phyloP scores from a whole-genome alignment of 1,140 invertebrate genomes.

The Thaumetopoea pityocampa region DNA sequence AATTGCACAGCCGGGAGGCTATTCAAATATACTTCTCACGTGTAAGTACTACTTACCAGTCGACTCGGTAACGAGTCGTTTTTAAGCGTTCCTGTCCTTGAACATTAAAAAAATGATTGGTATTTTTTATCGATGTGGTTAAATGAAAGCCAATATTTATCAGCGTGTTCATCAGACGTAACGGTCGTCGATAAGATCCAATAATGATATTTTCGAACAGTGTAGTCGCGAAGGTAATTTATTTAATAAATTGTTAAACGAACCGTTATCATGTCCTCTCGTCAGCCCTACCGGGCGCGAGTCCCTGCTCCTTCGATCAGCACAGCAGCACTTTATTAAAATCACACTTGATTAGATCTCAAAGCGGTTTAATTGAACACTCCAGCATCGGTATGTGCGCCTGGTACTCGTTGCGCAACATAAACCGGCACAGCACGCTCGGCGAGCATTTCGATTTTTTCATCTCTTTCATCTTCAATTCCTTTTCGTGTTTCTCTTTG shows the following conservation, averaged over 20 bases:
- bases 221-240: conserved; percentile 15
- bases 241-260: conserved; percentile 25
- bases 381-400: conserved; percentile 43
- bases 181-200: conserved; percentile 20
- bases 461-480: conserved; percentile 38
- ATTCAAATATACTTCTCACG: conserved; percentile 25
- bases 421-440: conserved; percentile 25
- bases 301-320: conserved; percentile 23
- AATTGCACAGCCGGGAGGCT: conserved; percentile 28
- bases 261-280: conserved; percentile 30
- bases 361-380: conserved; percentile 56
- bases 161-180: conserved; percentile 12
- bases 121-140: not conserved
- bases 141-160: conserved; percentile 5
- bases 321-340: conserved; percentile 57
- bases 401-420: conserved; percentile 36
- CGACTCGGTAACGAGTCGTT: conserved; percentile 2
- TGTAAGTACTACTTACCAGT: conserved; percentile 8
- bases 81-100: not conserved
- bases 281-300: conserved; percentile 21
- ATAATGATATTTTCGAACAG: conserved; percentile 20
- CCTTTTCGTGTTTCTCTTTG: conserved; percentile 55
- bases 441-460: conserved; percentile 37
- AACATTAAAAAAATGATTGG: no score
- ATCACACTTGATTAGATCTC: conserved; percentile 65